Base-by-base conservation (phyloP, 2,113 vertebrate genomes). In the Aythya baeri region DNA sequence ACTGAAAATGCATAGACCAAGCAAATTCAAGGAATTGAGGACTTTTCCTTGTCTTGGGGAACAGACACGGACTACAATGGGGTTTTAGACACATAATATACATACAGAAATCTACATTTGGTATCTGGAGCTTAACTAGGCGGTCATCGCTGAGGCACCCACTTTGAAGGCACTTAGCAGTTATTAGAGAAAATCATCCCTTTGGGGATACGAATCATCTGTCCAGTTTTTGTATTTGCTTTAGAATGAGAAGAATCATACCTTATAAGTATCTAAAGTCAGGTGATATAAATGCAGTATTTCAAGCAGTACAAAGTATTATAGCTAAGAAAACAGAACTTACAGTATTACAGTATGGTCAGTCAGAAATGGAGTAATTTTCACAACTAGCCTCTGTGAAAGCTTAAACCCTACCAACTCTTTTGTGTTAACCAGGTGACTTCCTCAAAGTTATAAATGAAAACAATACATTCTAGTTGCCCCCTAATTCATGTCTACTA, bases 1-100 rank as follows among this genome's bases (percentile, higher is more conserved):
- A 0, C 31, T 61, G 36, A 38, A 67, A 77, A 80, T 9, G 29
- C 32, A 38, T 4, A 50, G n/a, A 91, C 0, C 0, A 63, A 83
- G 57, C 13, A 75, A 65, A 89, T 68, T 80, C 36, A 43, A 13
- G 46, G 65, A 26, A 83, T 7, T 17, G 32, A 18, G 8, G 49
- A 55, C 32, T 82, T 68, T 76, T 43, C 36, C 11, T 66, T 68
- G 23, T 50, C 22, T 26, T 32, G 52, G 17, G 54, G 4, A 88
- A 57, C 9, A 49, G 3, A 63, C 41, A 31, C 14, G 18, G 17
- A 31, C 20, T 66, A 41, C 13, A 44, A 31, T 31, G 27, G 25
- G 27, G 77, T 7, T 22, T 67, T 70, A 70, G 36, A 78, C 13
- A 41, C 4, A 7, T 81, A 49, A 23, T 3, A 78, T 91, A 41